Base-by-base conservation (phyloP, 2,797 vertebrate species). In the Austrolebias charrua region DNA sequence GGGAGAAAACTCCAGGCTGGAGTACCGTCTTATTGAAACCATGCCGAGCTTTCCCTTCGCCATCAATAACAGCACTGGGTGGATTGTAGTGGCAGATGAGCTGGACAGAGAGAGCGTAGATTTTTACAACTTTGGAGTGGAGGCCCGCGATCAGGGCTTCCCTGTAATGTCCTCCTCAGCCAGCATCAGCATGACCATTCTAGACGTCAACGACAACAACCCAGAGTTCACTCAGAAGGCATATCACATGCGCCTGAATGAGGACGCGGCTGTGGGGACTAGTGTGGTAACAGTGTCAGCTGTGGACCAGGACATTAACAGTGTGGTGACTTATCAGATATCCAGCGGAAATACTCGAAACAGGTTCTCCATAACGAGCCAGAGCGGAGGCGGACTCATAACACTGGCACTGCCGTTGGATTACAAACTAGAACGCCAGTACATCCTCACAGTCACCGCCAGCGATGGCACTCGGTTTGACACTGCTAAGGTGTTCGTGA, bases 201-300 rank as follows among this genome's bases (percentile, higher is more conserved):
- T 98, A 29, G 97, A 99, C 0, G 96, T 99, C 57, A 99, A 99
- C 0, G 97, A 99, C 87, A 99, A 99, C 90, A 97, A 95, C 80
- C 97, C 97, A 0, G 93, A 98, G 90, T 99, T 99, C 73, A 96
- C 94, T 0, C 96, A 94, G 38, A 92, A 92, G 28, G 93, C 94
- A 0, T 98, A 99, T 28, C 69, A 92, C 0, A 92, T 96, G 85
- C 89, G 96, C 4, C 93, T 99, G 73, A 99, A 99, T 0, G 97
- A 99, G 83, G 97, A 99, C 0, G 97, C 97, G 0, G 90, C 93
- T 0, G 95, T 99, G 47, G 96, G 97, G 31, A 98, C 93, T 47
- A 98, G 96, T 0, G 96, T 98, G 65, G 92, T 98, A 71, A 98
- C 96, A 0, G 94, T 99, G 55, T 97, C 95, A 0, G 96, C 97